These are phyloP conservation scores for Battus philenor DNA, from an alignment of 1,140 invertebrate species.

Conservation along the genomic window DNA sequence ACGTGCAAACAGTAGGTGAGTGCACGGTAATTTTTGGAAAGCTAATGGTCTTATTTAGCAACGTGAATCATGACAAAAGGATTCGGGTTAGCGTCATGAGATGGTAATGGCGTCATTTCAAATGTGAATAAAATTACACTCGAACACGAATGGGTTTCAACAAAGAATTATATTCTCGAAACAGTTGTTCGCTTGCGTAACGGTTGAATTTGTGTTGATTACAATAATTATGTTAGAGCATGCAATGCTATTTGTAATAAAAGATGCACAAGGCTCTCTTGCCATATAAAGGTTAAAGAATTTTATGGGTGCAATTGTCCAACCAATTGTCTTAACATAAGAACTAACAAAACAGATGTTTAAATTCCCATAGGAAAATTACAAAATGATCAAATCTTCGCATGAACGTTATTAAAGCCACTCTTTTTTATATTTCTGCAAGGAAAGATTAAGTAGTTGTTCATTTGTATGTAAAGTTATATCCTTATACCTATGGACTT, in stretches of 20 bases:
- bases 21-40: slow-evolving; percentile 1
- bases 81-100: slow-evolving; percentile 13
- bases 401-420: too few species aligned
- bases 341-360: background rate
- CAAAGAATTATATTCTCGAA: slow-evolving; percentile 15
- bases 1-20: too few species aligned
- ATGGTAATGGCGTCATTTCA: slow-evolving; percentile 16
- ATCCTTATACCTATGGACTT: too few species aligned
- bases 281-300: too few species aligned
- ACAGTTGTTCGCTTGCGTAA: slow-evolving; percentile 7
- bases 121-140: slow-evolving; percentile 15
- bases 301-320: too few species aligned
- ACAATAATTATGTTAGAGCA: slow-evolving; percentile 22
- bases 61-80: slow-evolving; percentile 11
- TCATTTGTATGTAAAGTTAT: too few species aligned
- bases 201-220: slow-evolving; percentile 1
- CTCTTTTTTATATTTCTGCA: too few species aligned
- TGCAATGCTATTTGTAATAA: slow-evolving; percentile 19
- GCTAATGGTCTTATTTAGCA: slow-evolving; percentile 14
- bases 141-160: slow-evolving; percentile 14
- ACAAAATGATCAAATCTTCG: too few species aligned
- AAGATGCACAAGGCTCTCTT: too few species aligned
- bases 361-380: too few species aligned
- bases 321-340: too few species aligned
- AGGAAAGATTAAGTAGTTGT: too few species aligned